phyloP scores from a whole-genome alignment of 1,140 invertebrate genomes.

The Drosophila novamexicana region DNA sequence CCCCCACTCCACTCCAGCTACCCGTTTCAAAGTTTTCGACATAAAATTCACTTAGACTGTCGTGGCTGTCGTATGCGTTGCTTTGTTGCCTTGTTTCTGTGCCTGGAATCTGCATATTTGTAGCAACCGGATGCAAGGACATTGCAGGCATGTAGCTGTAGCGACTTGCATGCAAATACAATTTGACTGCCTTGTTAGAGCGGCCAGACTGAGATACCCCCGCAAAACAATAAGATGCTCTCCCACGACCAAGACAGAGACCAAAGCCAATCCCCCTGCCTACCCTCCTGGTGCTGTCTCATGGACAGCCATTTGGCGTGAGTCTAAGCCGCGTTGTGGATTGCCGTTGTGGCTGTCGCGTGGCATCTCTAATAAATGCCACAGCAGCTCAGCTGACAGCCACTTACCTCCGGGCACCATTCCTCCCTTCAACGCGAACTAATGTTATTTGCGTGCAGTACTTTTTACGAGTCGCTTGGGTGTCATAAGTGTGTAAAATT shows the following conservation, averaged over 20 bases:
- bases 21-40: conserved; percentile 80
- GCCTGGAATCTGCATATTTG: conserved; percentile 77
- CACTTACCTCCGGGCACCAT: background rate
- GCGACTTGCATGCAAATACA: conserved; percentile 79
- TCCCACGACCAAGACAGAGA: conserved; percentile 16
- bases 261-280: conserved; percentile 26
- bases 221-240: conserved; percentile 72
- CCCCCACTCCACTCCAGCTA: conserved; percentile 19
- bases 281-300: conserved; percentile 58
- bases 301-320: conserved; percentile 75
- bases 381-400: conserved; percentile 66
- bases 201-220: conserved; percentile 46
- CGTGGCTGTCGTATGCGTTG: conserved; percentile 80
- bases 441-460: conserved; percentile 77
- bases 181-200: conserved; percentile 76
- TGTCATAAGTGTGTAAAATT: conserved; percentile 81
- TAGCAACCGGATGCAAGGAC: conserved; percentile 60
- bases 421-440: conserved; percentile 38
- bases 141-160: conserved; percentile 60
- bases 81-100: conserved; percentile 49
- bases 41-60: conserved; percentile 82
- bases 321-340: conserved; percentile 72
- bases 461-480: conserved; percentile 72
- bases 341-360: conserved; percentile 51
- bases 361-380: conserved; percentile 79